A percentile compares a stretch with the other conserved stretches of the same genome.
Evolutionary conservation across 37 sponge, comb jelly and placozoan species (phyloP).

Genomic region (Beroe ovata): DNA sequence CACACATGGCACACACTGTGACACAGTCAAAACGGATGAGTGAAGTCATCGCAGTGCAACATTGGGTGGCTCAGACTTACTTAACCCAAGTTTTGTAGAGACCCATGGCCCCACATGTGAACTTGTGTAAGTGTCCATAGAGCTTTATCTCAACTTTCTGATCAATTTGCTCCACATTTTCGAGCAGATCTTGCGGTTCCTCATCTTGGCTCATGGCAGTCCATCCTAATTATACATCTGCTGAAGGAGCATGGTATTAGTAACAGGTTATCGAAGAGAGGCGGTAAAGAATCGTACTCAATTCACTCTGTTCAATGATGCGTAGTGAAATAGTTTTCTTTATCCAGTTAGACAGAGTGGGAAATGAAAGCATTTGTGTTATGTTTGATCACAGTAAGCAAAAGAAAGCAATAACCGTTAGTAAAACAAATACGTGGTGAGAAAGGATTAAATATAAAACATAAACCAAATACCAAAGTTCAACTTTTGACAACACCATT

Average conservation of each 20-base stretch:
- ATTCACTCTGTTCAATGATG: too few relatives aligned
- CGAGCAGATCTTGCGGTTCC: neutral
- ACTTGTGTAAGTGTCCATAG: conserved; percentile 56
- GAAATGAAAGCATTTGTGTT: too few relatives aligned
- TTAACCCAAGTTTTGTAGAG: conserved; percentile 58
- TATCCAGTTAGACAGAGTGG: too few relatives aligned
- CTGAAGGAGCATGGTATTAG: neutral
- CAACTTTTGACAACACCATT: conserved; percentile 51
- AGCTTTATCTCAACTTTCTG: conserved; percentile 67
- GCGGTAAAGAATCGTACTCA: too few relatives aligned
- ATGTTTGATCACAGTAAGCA: conserved; percentile 9
- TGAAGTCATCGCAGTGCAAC: too few relatives aligned
- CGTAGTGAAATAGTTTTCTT: too few relatives aligned
- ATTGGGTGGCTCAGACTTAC: neutral
- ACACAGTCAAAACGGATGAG: too few relatives aligned
- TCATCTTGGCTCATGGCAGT: conserved; percentile 33
- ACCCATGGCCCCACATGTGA: conserved; percentile 40
- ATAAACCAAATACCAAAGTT: conserved; percentile 67
- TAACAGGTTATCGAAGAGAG: too few relatives aligned
- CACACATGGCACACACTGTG: neutral
- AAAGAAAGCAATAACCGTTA: conserved; percentile 57
- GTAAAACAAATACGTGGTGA: conserved; percentile 64
- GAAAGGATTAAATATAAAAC: conserved; percentile 67
- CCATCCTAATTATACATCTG: neutral
- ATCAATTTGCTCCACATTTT: neutral